phyloP scores from a whole-genome alignment of 2,888 invertebrate genomes.

The Himalopsyche anomala region DNA sequence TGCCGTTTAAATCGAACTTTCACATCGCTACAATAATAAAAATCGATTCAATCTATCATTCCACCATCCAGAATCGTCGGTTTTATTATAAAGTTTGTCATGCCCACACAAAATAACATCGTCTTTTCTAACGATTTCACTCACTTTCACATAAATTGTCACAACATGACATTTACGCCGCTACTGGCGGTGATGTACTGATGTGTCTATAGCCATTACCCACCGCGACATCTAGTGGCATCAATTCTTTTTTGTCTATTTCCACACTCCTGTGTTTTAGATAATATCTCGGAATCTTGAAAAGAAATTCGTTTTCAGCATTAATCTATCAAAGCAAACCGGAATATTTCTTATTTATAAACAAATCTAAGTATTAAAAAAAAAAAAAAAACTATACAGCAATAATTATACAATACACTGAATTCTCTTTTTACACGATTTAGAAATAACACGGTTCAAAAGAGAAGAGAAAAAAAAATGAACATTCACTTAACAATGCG shows the following conservation, averaged over 20 bases:
- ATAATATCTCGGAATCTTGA: no score
- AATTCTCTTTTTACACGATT: no score
- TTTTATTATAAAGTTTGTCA: constrained; percentile 30
- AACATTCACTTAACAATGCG: no score
- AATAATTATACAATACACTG: no score
- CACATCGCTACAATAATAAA: constrained; percentile 14
- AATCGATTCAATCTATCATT: constrained; percentile 14
- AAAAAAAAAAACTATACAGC: no score
- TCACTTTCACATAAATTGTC: constrained; percentile 43
- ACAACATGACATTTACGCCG: constrained; percentile 43
- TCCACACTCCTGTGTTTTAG: background rate
- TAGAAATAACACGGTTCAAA: no score
- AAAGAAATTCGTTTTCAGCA: no score
- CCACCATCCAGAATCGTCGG: constrained; percentile 18
- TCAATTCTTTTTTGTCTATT: constrained; percentile 19
- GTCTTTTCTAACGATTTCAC: constrained; percentile 30
- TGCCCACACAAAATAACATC: constrained; percentile 31
- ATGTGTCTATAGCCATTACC: constrained; percentile 25
- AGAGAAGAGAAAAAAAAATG: no score
- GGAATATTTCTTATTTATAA: no score
- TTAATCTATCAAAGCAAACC: no score
- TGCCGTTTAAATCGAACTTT: background rate
- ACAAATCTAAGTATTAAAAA: no score
- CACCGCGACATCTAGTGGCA: constrained; percentile 20
- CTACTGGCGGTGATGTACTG: constrained; percentile 40